phyloP scores from a whole-genome alignment of 2,888 invertebrate species.

The Tiliacea citrago region DNA sequence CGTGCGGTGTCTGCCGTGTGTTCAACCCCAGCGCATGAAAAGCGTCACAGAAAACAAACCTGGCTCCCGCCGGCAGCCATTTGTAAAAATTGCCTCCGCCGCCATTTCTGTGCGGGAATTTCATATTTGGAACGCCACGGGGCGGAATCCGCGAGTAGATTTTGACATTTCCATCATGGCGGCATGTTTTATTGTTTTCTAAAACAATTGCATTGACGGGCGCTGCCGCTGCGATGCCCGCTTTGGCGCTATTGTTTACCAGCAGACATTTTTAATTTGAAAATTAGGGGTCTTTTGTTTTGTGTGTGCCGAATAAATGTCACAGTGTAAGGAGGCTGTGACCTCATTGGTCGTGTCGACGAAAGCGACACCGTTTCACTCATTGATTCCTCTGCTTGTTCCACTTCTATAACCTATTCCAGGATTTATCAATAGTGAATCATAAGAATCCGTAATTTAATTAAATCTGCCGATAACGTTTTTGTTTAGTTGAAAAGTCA shows the following conservation, averaged over 20 bases:
- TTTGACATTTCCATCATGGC: constrained; percentile 86
- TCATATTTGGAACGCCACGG: constrained; percentile 89
- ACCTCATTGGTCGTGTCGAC: constrained; percentile 68
- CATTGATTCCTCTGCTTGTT: neutral
- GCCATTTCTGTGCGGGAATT: constrained; percentile 89
- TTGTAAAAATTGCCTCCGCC: constrained; percentile 90
- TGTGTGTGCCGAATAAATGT: constrained; percentile 62
- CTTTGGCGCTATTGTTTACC: constrained; percentile 84
- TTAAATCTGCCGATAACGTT: neutral
- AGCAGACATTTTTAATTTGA: constrained; percentile 84
- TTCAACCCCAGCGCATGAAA: constrained; percentile 68
- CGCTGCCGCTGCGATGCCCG: constrained; percentile 78
- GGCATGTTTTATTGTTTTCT: constrained; percentile 86
- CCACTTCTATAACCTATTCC: neutral
- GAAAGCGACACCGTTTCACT: neutral
- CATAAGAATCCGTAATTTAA: neutral
- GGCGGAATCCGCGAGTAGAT: constrained; percentile 82
- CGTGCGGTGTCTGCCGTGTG: constrained; percentile 31
- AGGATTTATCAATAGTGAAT: neutral
- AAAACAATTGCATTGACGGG: constrained; percentile 81
- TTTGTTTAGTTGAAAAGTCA: neutral
- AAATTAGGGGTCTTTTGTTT: constrained; percentile 84
- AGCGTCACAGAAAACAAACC: constrained; percentile 78
- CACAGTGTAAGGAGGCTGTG: constrained; percentile 63
- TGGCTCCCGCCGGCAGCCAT: constrained; percentile 87